Evolutionary conservation across 2,113 vertebrate genomes (phyloP), one percentile per base, ranked within the genome.

Genomic region (Planiliza haematocheilus): DNA sequence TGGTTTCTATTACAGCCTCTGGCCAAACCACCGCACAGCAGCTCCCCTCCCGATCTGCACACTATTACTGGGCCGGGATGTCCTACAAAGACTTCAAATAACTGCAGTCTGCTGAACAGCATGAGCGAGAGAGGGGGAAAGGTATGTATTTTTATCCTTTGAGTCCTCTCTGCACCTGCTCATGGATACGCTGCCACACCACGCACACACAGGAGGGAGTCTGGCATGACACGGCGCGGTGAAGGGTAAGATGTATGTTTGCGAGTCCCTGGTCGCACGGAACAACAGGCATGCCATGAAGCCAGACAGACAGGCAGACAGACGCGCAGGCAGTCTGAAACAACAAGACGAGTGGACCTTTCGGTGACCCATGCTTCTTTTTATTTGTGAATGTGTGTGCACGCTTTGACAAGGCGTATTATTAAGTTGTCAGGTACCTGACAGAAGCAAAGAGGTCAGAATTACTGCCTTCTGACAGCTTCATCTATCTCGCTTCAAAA

Each of bases 41-140:
- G 61, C 53, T 48, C 11, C 38, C 61, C 20, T 43, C 43, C 48
- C 21, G 16, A 51, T 53, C 63, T 59, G 63, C 58, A 67, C 24
- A 52, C 67, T 18, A 55, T 65, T 67, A 81, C 66, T 46, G 67
- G 37, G 78, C 46, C 36, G 21, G 55, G 43, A 63, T 63, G 51
- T 75, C 60, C 62, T 30, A 74, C 42, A 81, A 88, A 83, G 74
- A 74, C 86, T 85, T 88, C 57, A 74, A 85, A 80, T 21, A 60
- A 51, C 39, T 46, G 42, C 59, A 52, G 60, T 55, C 45, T 45
- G 53, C 24, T 62, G 58, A 45, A 53, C 37, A 69, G 57, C 21
- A 37, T 34, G 48, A 43, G 34, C 42, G 7, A 30, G 14, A 34
- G 52, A 45, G 49, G 39, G n/a, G 50, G 18, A 41, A 10, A 8